Percentiles rank a stretch among this genome's conserved stretches.
Conservation (phyloP, 2,888 invertebrate species). For the Timandra comae region DNA sequence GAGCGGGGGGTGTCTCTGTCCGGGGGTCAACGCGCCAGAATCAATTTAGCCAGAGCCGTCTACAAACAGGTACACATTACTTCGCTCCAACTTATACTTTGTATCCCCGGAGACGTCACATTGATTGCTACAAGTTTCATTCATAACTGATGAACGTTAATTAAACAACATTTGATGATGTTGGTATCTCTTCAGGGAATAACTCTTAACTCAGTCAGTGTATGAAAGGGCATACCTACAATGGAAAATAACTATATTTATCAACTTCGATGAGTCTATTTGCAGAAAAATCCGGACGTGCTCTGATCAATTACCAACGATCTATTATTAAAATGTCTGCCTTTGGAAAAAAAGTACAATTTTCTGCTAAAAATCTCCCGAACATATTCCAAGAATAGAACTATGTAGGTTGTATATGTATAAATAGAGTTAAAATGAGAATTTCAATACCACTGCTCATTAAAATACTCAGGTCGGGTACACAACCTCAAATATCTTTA, state of each 20-base stretch:
- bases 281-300: background rate
- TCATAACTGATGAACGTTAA: no score
- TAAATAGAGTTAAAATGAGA: constrained; percentile 12
- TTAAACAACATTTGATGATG: no score
- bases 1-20: constrained; percentile 83
- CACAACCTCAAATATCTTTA: constrained; percentile 21
- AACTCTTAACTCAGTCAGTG: no score
- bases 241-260: no score
- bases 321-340: background rate
- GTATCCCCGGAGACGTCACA: constrained; percentile 1
- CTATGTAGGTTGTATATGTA: no score
- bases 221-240: no score
- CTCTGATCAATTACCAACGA: no score
- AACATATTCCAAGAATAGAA: constrained; percentile 6
- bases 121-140: background rate
- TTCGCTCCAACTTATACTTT: constrained; percentile 15
- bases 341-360: no score
- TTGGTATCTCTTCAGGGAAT: no score
- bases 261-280: background rate
- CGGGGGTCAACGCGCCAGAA: constrained; percentile 84
- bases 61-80: constrained; percentile 56
- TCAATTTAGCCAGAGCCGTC: constrained; percentile 78
- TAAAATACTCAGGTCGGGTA: constrained; percentile 30
- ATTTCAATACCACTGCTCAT: constrained; percentile 22
- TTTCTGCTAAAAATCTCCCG: no score